Evolutionary conservation across 1,140 invertebrate genomes (phyloP), one percentile per base, ranked within the genome.

Genomic region (Steinernema khuongi): DNA sequence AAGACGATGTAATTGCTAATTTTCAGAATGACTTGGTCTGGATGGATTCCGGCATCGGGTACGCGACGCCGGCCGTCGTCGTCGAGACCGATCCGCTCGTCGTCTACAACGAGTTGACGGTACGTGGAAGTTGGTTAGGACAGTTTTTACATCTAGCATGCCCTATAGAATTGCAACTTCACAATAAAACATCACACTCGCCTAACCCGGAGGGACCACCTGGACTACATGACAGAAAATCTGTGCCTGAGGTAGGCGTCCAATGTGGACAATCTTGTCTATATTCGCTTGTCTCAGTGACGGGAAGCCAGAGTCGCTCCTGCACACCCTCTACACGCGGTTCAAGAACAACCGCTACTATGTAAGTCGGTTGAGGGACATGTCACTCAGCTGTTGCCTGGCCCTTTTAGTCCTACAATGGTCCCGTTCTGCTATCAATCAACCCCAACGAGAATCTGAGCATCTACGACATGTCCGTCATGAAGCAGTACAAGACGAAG

Each of bases 21-120:
- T 26, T 60, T 60, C 50, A 60, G 50, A 60, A 60, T 26, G 50
- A 60, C 50, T 60, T 60, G 50, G 50, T 60, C 26, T 60, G 50
- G 50, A 60, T 60, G 50, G 50, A 60, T 60, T 60, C 50, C 22
- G 50, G 50, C 50, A 60, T 14, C 26, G 50, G 50, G 11, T 60
- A 60, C 50, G 22, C 11, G 4, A 60, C 50, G 19, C 50, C 50
- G 50, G 50, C 50, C 4, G 50, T 60, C 22, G 50, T 60, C 4
- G 50, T 60, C 50, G 22, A 11, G 4, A 26, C 50, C 7, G 50
- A 60, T 17, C 50, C 50, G 50, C 50, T 60, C 2, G 50, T 60
- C 19, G 50, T 60, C 14, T 60, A 60, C 50, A 60, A 60, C 50
- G 50, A 60, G 26, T 17, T 60, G 11, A 60, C 50, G 4, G 50